These are phyloP conservation scores for Tenthredo distinguenda DNA, from an alignment of 2,888 invertebrate genomes.

Conservation along the genomic window DNA sequence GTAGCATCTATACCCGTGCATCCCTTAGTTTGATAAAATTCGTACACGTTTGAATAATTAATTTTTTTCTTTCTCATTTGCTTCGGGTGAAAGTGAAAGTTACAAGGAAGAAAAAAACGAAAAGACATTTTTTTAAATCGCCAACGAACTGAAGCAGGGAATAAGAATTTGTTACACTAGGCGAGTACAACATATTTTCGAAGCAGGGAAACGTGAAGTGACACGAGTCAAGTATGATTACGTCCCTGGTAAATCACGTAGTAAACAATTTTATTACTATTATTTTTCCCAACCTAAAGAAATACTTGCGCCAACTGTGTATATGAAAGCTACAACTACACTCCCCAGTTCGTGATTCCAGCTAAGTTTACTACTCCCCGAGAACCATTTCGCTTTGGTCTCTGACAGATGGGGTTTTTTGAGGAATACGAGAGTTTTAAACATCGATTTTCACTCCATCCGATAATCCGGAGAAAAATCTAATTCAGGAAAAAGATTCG, in stretches of 20 bases:
- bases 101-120: neutral
- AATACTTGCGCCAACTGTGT: neutral
- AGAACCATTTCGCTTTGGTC: conserved; percentile 18
- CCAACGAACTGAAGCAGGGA: neutral
- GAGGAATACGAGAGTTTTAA: neutral
- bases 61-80: neutral
- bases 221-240: conserved; percentile 36
- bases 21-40: neutral
- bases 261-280: conserved; percentile 26
- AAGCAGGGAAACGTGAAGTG: neutral
- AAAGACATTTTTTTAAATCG: neutral
- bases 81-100: neutral
- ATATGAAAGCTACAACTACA: neutral
- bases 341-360: neutral
- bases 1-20: neutral
- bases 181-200: neutral
- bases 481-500: neutral
- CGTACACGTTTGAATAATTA: neutral
- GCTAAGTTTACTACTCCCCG: conserved; percentile 3
- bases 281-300: neutral
- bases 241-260: neutral
- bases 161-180: neutral
- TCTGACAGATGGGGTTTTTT: conserved; percentile 10
- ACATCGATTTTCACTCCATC: neutral
- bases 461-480: neutral